Percentiles rank a stretch among this genome's conserved stretches.
Evolutionary conservation across 2,797 vertebrate species (phyloP).

Genomic region (Rhadinocentrus ornatus): DNA sequence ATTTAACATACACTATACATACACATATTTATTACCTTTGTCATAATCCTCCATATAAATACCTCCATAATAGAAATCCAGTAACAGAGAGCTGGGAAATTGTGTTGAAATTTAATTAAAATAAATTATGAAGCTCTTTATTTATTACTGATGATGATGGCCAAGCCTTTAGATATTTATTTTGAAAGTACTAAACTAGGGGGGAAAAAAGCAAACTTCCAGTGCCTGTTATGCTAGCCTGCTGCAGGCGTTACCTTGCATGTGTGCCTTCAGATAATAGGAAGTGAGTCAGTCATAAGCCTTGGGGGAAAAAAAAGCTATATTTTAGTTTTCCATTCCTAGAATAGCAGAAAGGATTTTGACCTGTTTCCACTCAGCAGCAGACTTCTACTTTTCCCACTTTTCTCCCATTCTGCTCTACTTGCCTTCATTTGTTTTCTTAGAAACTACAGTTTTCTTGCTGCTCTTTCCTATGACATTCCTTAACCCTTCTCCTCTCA

Average conservation of each 20-base stretch:
- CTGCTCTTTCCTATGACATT: constrained; percentile 36
- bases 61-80: background rate
- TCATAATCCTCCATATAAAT: background rate
- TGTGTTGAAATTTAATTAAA: background rate
- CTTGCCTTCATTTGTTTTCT: constrained; percentile 56
- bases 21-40: background rate
- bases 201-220: background rate
- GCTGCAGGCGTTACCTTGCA: constrained; percentile 22
- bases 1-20: background rate
- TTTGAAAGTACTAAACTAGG: background rate
- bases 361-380: constrained; percentile 42
- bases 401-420: constrained; percentile 27
- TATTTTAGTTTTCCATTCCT: constrained; percentile 28
- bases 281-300: constrained; percentile 28
- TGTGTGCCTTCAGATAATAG: constrained; percentile 24
- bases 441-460: constrained; percentile 27
- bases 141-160: constrained; percentile 3
- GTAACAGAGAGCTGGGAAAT: background rate
- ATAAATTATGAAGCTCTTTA: background rate
- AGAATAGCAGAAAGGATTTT: constrained; percentile 34
- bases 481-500: constrained; percentile 14
- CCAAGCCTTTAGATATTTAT: constrained; percentile 8
- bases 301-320: constrained; percentile 13
- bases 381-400: constrained; percentile 24
- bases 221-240: constrained; percentile 9